phyloP scores from a whole-genome alignment of 2,888 invertebrate genomes.

The Drosophila infuscata region DNA sequence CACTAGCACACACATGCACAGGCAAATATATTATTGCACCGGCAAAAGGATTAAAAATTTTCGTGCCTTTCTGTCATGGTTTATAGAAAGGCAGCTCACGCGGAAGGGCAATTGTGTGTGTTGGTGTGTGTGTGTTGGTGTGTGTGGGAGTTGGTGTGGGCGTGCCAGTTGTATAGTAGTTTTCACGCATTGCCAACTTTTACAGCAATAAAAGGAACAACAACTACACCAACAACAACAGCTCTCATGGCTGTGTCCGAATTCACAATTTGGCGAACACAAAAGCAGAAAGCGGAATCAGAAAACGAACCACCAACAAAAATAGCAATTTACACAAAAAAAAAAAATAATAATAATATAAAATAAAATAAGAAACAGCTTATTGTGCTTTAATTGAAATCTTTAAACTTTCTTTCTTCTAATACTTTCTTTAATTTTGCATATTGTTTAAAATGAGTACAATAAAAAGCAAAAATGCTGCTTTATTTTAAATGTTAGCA shows the following conservation, averaged over 20 bases:
- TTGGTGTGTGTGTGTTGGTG: conserved; percentile 19
- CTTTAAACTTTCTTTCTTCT: background rate
- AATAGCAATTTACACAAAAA: background rate
- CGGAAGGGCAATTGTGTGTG: conserved; percentile 38
- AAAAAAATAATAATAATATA: background rate
- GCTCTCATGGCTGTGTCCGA: conserved; percentile 49
- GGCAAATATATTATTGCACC: conserved; percentile 71
- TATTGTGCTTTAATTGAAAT: conserved; percentile 7
- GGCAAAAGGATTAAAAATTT: conserved; percentile 78
- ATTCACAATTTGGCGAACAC: conserved; percentile 42
- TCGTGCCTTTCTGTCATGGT: conserved; percentile 54
- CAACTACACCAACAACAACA: conserved; percentile 38
- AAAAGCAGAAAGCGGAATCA: conserved; percentile 17
- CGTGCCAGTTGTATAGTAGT: conserved; percentile 58
- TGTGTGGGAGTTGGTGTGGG: conserved; percentile 32
- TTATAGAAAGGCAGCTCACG: conserved; percentile 38
- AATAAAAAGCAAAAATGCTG: background rate
- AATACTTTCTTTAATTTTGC: background rate
- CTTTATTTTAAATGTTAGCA: no score
- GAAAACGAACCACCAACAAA: background rate
- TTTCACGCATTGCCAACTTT: conserved; percentile 75
- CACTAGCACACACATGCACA: conserved; percentile 15
- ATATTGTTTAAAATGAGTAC: background rate
- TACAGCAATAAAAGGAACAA: conserved; percentile 60
- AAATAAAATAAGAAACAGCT: background rate